These are phyloP conservation scores for Acanthosepion lycidas DNA, from an alignment of 2,888 invertebrate species.

Conservation along the genomic window DNA sequence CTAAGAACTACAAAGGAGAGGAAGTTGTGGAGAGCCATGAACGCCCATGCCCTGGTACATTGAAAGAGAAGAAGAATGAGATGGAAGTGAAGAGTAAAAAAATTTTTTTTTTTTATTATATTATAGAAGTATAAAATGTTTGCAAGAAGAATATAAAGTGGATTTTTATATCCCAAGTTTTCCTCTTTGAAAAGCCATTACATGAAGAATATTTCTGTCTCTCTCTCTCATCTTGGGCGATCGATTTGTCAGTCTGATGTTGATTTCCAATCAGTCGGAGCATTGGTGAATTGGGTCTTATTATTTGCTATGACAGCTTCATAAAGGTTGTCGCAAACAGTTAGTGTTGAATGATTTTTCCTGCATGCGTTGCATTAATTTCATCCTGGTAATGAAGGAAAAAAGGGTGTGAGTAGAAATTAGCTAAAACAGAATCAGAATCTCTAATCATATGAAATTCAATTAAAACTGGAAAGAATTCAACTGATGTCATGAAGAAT, in stretches of 20 bases:
- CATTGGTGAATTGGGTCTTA: neutral
- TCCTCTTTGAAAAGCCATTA: neutral
- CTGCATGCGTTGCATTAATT: neutral
- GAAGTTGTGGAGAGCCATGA: too few relatives aligned
- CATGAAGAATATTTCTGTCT: neutral
- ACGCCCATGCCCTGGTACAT: too few relatives aligned
- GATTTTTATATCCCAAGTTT: neutral
- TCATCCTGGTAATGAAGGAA: neutral
- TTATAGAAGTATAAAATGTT: neutral
- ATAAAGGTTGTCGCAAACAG: conserved; percentile 22
- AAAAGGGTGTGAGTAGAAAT: conserved; percentile 17
- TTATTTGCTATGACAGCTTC: neutral
- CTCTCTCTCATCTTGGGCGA: neutral
- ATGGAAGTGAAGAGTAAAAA: too few relatives aligned
- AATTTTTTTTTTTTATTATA: neutral
- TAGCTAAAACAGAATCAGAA: conserved; percentile 21
- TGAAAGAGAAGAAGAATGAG: too few relatives aligned
- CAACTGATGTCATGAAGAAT: conserved; percentile 33
- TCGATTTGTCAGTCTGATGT: neutral
- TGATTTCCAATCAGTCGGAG: neutral
- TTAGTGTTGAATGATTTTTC: neutral
- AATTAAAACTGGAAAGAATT: conserved; percentile 33
- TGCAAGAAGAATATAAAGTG: neutral
- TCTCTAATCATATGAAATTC: neutral
- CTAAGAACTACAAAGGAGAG: too few relatives aligned